Percentiles rank a stretch among this genome's conserved stretches.
phyloP scores from a whole-genome alignment of 2,797 vertebrate species.

The Paramormyrops hopkinsi region DNA sequence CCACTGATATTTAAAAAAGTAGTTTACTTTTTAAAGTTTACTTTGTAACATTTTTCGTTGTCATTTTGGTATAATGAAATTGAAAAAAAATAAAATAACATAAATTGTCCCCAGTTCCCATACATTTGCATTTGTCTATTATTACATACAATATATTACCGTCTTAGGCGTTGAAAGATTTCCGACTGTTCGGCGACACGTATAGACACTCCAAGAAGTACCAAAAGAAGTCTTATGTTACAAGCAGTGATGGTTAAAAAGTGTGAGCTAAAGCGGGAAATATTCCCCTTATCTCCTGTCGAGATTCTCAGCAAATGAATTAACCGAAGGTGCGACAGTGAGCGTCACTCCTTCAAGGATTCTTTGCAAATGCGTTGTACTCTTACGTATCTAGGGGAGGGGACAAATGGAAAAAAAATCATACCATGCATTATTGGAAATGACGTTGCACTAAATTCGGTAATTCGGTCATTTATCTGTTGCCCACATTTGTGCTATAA shows the following conservation, averaged over 20 bases:
- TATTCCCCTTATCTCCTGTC: background rate
- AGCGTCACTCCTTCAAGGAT: background rate
- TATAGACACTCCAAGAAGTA: background rate
- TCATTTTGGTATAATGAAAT: background rate
- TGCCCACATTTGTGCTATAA: background rate
- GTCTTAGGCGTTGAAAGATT: background rate
- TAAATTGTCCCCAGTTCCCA: background rate
- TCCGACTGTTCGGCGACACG: background rate
- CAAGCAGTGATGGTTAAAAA: background rate
- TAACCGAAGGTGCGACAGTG: background rate
- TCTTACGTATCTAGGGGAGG: background rate
- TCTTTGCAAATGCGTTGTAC: background rate
- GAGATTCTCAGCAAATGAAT: background rate
- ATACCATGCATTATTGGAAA: background rate
- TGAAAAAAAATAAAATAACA: background rate
- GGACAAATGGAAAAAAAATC: background rate
- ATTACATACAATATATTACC: background rate
- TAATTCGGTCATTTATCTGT: background rate
- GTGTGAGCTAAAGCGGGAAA: background rate
- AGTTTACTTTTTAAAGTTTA: background rate
- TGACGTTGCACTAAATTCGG: background rate
- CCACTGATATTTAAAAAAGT: background rate
- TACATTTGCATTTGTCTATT: background rate
- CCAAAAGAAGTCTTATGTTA: background rate
- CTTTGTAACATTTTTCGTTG: background rate